Conservation (phyloP, 2,797 vertebrate genomes). For the Premnoplex brunnescens region DNA sequence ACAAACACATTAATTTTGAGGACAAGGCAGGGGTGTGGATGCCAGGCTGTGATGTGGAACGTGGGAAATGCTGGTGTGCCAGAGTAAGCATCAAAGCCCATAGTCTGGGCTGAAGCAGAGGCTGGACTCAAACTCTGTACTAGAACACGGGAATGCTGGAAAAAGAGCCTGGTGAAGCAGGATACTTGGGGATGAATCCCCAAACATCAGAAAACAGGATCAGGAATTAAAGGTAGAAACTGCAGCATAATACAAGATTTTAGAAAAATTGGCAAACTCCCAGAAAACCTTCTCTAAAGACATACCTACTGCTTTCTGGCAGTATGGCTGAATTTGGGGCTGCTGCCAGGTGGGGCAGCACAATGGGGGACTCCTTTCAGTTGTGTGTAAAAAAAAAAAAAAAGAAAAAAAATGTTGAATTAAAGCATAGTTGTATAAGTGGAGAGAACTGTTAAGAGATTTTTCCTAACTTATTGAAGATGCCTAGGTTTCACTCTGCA, state of each 20-base stretch:
- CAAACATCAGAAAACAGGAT: background rate
- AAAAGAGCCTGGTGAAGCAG: background rate
- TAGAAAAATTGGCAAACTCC: background rate
- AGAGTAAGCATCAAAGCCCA: background rate
- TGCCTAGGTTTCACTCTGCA: background rate
- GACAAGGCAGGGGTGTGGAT: background rate
- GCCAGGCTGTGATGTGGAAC: background rate
- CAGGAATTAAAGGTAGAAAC: background rate
- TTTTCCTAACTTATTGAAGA: background rate
- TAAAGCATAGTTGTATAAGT: background rate
- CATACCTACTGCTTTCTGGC: rapidly evolving
- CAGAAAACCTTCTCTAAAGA: background rate
- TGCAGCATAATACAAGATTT: background rate
- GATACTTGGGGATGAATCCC: background rate
- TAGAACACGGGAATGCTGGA: background rate
- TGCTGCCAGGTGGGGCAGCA: background rate
- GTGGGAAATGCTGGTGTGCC: rapidly evolving
- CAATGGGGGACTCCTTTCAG: background rate
- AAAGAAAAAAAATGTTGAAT: background rate
- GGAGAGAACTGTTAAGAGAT: background rate
- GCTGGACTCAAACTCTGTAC: background rate
- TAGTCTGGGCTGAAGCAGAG: background rate
- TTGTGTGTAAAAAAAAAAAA: background rate
- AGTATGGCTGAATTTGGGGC: background rate
- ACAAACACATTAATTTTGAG: background rate